Evolutionary conservation across 2,113 vertebrate genomes (phyloP).

Genomic region (Catharus fuscescens): DNA sequence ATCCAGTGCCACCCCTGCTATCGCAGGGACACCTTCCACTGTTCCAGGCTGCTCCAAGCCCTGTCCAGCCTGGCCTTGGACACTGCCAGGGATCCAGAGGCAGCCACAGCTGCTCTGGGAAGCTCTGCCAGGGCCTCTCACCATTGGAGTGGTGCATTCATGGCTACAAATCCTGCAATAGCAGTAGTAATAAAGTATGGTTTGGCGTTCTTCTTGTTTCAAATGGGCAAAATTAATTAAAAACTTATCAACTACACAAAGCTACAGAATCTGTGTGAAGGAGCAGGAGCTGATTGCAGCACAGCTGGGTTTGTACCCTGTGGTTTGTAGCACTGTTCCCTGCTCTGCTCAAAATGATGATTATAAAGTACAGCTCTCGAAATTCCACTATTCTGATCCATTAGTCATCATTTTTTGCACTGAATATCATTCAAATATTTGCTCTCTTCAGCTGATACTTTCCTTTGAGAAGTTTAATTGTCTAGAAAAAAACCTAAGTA

Average conservation of each 20-base stretch:
- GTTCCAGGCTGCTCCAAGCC: neutral
- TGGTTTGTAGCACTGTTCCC: neutral
- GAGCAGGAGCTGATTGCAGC: slow-evolving; percentile 1
- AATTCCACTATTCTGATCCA: slow-evolving; percentile 7
- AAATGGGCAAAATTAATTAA: neutral
- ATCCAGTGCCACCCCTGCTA: fast-evolving
- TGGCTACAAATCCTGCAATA: neutral
- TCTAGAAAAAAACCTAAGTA: slow-evolving; percentile 29
- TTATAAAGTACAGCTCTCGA: neutral
- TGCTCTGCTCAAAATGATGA: neutral
- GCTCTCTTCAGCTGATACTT: slow-evolving; percentile 17
- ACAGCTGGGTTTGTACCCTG: neutral
- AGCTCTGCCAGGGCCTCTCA: neutral
- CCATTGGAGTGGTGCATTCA: neutral
- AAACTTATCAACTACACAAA: neutral
- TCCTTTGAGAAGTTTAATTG: neutral
- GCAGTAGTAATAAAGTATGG: neutral
- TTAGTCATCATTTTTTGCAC: neutral
- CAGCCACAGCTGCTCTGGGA: neutral
- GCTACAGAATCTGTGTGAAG: neutral
- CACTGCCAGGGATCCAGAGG: neutral
- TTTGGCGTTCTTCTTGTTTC: neutral
- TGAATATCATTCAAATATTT: slow-evolving; percentile 33
- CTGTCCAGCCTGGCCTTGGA: neutral
- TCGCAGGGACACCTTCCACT: neutral